Evolutionary conservation across 2,113 vertebrate species (phyloP).

Genomic region (Rattus rattus): DNA sequence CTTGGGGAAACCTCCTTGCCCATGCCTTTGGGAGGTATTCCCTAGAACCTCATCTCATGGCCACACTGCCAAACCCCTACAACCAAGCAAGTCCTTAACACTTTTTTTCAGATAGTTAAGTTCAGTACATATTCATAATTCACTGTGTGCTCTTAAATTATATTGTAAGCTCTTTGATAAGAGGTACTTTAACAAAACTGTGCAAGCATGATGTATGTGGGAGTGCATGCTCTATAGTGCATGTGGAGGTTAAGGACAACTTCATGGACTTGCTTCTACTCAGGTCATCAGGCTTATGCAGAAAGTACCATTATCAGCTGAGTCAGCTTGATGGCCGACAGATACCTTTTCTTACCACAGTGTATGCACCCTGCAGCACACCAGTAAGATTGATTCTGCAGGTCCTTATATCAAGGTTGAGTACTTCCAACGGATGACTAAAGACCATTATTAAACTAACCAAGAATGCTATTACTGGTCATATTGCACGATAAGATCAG

Average conservation of each 20-base stretch:
- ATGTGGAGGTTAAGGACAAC: not conserved
- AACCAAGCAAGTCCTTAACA: conserved; percentile 5
- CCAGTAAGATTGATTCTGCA: conserved; percentile 32
- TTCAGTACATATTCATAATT: conserved; percentile 26
- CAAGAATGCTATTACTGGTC: not conserved
- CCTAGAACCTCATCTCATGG: not conserved
- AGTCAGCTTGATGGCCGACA: not conserved
- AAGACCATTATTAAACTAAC: conserved; percentile 22
- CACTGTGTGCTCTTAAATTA: conserved; percentile 23
- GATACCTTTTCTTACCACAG: conserved; percentile 21
- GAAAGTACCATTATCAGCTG: not conserved
- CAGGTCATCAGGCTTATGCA: not conserved
- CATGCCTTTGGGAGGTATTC: not conserved
- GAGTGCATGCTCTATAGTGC: not conserved
- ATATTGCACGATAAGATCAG: conserved; percentile 53
- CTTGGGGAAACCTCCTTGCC: conserved; percentile 31
- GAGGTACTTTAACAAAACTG: not conserved
- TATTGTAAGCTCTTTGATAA: conserved; percentile 29
- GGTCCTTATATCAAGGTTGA: not conserved
- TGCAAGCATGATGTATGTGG: not conserved
- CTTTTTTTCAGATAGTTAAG: conserved; percentile 23
- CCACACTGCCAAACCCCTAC: not conserved
- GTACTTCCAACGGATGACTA: conserved; percentile 3
- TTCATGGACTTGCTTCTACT: not conserved
- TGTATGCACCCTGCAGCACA: not conserved